phyloP scores from a whole-genome alignment of 1,140 invertebrate species.

The Monomorium pharaonis region DNA sequence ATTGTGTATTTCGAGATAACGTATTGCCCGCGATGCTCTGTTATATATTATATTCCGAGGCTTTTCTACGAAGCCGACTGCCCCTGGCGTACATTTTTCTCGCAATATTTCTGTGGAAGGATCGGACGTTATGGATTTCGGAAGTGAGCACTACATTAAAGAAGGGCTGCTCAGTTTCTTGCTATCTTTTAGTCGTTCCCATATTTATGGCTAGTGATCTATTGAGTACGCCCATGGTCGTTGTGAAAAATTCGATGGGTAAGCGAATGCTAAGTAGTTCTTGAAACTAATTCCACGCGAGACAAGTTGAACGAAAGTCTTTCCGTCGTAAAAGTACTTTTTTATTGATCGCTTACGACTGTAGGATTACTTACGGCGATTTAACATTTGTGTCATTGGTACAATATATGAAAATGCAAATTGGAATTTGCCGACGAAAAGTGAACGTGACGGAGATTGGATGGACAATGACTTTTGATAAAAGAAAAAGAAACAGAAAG shows the following conservation, averaged over 20 bases:
- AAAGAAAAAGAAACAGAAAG: background rate
- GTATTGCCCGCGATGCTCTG: slow-evolving; percentile 64
- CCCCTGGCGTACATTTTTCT: slow-evolving; percentile 63
- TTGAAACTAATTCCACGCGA: slow-evolving; percentile 64
- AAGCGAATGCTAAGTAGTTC: slow-evolving; percentile 71
- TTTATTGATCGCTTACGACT: slow-evolving; percentile 12
- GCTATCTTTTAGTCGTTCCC: slow-evolving; percentile 14
- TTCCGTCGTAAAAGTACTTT: background rate
- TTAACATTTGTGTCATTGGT: slow-evolving; percentile 12
- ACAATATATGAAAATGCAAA: background rate
- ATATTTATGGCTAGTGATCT: slow-evolving; percentile 71
- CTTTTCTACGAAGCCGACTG: slow-evolving; percentile 29
- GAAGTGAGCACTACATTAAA: slow-evolving; percentile 71
- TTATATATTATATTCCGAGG: slow-evolving; percentile 60
- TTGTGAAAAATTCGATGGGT: slow-evolving; percentile 69
- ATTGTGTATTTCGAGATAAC: slow-evolving; percentile 66
- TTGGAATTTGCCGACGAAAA: background rate
- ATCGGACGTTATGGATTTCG: slow-evolving; percentile 72
- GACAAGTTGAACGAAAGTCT: slow-evolving; percentile 33
- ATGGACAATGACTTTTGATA: background rate
- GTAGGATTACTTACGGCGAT: slow-evolving; percentile 20
- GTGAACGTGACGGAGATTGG: background rate
- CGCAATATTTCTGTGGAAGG: slow-evolving; percentile 61
- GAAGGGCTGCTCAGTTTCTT: slow-evolving; percentile 48
- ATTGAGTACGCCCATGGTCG: slow-evolving; percentile 61